A percentile compares a stretch with the other conserved stretches of the same genome.
Conservation (phyloP, 1,140 invertebrate genomes). For the Leptonema lineaticorne region DNA sequence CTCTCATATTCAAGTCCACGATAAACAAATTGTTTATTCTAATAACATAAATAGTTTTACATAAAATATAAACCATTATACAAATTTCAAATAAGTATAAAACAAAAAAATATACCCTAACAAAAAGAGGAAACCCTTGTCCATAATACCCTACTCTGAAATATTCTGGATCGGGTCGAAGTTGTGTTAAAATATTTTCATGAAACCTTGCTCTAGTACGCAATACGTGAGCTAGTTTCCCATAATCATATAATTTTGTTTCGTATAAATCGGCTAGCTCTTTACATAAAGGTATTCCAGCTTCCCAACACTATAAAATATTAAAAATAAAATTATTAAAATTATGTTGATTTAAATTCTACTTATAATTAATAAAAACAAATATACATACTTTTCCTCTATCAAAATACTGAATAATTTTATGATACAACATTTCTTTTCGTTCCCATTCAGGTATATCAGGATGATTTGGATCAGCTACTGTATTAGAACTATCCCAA, state of each 20-base stretch:
- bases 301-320: conserved; percentile 83
- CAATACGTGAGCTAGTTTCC: conserved; percentile 80
- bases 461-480: conserved; percentile 64
- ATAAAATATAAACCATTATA: conserved; percentile 8
- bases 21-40: conserved; percentile 97
- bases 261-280: conserved; percentile 90
- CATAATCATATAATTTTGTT: conserved; percentile 86
- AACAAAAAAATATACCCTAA: conserved; percentile 69
- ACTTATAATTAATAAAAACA: conserved; percentile 3
- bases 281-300: conserved; percentile 90
- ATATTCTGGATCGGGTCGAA: conserved; percentile 91
- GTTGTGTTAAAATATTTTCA: conserved; percentile 84
- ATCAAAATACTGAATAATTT: conserved; percentile 91
- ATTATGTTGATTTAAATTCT: conserved; percentile 15
- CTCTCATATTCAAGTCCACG: conserved; percentile 94
- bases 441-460: conserved; percentile 84
- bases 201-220: conserved; percentile 86
- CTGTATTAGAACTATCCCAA: conserved; percentile 74
- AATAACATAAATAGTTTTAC: conserved; percentile 52
- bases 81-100: conserved; percentile 26
- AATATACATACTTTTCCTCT: conserved; percentile 74
- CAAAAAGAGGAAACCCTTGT: conserved; percentile 88
- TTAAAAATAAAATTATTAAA: not conserved
- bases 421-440: conserved; percentile 90
- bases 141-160: conserved; percentile 97